Percentiles rank a stretch among this genome's conserved stretches.
These are phyloP conservation scores for Blera fallax DNA, from an alignment of 2,888 invertebrate genomes.

Conservation along the genomic window DNA sequence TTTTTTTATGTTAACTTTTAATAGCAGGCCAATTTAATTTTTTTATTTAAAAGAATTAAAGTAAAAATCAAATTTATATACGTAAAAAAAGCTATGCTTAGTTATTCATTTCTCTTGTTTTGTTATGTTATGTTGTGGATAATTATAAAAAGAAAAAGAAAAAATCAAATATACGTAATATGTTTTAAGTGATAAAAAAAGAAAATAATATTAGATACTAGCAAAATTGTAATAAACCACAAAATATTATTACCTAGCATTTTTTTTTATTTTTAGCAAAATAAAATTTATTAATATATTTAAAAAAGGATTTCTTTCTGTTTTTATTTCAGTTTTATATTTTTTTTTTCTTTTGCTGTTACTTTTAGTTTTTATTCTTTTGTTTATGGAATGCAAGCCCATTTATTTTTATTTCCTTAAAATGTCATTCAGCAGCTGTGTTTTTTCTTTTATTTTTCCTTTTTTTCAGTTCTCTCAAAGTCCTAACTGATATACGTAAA, in stretches of 20 bases:
- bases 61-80: conserved; percentile 65
- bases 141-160: conserved; percentile 69
- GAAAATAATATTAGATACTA: conserved; percentile 79
- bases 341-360: conserved; percentile 1
- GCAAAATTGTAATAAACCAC: conserved; percentile 81
- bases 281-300: conserved; percentile 73
- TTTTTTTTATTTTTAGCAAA: conserved; percentile 73
- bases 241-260: conserved; percentile 73
- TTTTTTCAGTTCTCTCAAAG: conserved; percentile 37
- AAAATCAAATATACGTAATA: conserved; percentile 71
- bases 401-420: conserved; percentile 55
- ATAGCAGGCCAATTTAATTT: conserved; percentile 65
- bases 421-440: conserved; percentile 53
- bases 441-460: conserved; percentile 11
- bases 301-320: conserved; percentile 56
- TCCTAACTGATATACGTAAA: conserved; percentile 69
- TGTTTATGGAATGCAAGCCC: conserved; percentile 54
- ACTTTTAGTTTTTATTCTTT: conserved; percentile 11
- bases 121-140: conserved; percentile 71
- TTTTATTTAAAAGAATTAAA: conserved; percentile 73
- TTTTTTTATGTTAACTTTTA: conserved; percentile 38
- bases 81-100: conserved; percentile 67
- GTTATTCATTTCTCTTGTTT: conserved; percentile 70
- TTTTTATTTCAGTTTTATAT: conserved; percentile 63
- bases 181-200: conserved; percentile 72